These are phyloP conservation scores for Nesogale talazaci DNA, from an alignment of 2,113 vertebrate genomes.

Conservation along the genomic window DNA sequence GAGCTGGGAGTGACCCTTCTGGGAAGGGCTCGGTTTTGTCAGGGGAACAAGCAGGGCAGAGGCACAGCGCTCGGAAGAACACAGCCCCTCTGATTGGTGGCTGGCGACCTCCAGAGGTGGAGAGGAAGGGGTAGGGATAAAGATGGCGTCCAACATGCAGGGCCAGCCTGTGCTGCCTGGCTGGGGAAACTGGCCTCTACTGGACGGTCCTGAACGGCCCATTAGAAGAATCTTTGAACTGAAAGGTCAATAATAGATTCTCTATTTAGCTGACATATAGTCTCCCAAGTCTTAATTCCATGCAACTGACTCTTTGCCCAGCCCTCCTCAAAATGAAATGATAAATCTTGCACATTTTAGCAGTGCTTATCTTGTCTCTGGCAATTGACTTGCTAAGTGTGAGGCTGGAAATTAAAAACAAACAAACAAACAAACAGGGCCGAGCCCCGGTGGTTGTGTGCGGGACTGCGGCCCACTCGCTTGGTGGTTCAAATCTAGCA, in stretches of 20 bases:
- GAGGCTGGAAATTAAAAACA: conserved; percentile 5
- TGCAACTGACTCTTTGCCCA: not conserved
- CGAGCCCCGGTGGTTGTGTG: too few species aligned
- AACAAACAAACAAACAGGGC: not conserved
- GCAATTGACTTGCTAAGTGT: conserved; percentile 10
- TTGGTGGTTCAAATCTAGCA: too few species aligned
- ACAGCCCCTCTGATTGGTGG: not conserved
- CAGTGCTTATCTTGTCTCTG: conserved; percentile 39
- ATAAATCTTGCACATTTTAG: not conserved
- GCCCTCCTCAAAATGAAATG: conserved; percentile 39
- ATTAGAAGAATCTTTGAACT: not conserved
- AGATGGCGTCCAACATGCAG: not conserved
- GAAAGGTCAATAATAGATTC: not conserved
- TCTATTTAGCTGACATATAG: not conserved
- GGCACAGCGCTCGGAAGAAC: not conserved
- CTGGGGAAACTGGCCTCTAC: not conserved
- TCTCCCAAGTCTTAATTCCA: conserved; percentile 40
- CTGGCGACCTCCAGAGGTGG: not conserved
- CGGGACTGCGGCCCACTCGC: too few species aligned
- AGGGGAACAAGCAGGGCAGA: not conserved
- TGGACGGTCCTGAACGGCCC: not conserved
- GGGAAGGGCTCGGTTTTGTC: not conserved
- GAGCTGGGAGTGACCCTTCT: conserved; percentile 1
- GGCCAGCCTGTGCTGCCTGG: not conserved
- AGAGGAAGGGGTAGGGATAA: not conserved